Evolutionary conservation across 2,888 invertebrate species (phyloP).

Genomic region (Hipparchia sbordonii): DNA sequence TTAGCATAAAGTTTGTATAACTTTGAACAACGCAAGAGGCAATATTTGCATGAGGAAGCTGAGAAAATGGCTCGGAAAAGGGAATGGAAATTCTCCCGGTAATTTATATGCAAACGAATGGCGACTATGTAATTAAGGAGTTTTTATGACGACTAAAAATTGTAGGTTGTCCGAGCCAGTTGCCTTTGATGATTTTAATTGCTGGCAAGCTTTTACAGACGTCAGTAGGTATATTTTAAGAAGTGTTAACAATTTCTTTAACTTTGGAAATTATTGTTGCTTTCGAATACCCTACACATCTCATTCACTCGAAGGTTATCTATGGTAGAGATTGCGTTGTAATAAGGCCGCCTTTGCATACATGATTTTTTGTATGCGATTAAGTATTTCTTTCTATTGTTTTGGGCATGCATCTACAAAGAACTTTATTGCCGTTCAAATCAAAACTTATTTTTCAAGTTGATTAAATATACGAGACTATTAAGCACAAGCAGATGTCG

Average conservation of each 20-base stretch:
- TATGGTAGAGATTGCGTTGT: no score
- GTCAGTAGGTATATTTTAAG: neutral
- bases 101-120: constrained; percentile 78
- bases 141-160: constrained; percentile 54
- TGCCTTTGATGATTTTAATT: constrained; percentile 39
- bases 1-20: constrained; percentile 67
- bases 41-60: constrained; percentile 68
- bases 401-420: no score
- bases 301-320: no score
- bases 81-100: constrained; percentile 63
- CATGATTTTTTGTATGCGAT: no score
- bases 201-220: constrained; percentile 29
- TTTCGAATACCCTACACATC: neutral
- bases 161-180: constrained; percentile 36
- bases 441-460: no score
- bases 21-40: constrained; percentile 53
- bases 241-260: neutral
- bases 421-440: no score
- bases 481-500: no score
- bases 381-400: no score
- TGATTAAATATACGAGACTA: no score
- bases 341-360: no score
- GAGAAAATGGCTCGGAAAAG: constrained; percentile 66
- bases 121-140: constrained; percentile 65
- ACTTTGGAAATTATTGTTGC: neutral